These are phyloP conservation scores for Ochropacha duplaris DNA, from an alignment of 2,888 invertebrate species.

Conservation along the genomic window DNA sequence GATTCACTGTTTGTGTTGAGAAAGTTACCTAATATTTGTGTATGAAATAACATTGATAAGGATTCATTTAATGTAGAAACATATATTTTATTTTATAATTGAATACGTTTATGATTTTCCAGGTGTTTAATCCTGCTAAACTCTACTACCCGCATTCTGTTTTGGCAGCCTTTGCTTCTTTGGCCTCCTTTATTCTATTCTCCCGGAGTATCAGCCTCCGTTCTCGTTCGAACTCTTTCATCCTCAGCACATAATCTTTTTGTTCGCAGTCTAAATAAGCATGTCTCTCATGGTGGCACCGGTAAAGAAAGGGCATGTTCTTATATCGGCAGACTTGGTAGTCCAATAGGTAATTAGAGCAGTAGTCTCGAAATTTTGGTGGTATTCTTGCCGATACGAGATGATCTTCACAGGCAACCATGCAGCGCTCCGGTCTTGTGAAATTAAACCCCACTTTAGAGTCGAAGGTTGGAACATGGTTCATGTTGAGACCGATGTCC, in stretches of 20 bases:
- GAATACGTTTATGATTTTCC: no score
- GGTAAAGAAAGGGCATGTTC: slow-evolving; percentile 85
- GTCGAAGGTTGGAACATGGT: slow-evolving; percentile 85
- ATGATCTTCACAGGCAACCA: slow-evolving; percentile 87
- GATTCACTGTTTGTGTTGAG: no score
- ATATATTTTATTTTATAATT: background rate
- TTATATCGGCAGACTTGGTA: slow-evolving; percentile 87
- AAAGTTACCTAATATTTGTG: no score
- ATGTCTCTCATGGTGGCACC: slow-evolving; percentile 89
- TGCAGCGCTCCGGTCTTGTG: slow-evolving; percentile 87
- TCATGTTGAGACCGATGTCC: slow-evolving; percentile 52
- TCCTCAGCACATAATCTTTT: slow-evolving; percentile 87
- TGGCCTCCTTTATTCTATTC: slow-evolving; percentile 33
- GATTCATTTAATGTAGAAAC: no score
- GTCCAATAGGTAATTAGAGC: slow-evolving; percentile 88
- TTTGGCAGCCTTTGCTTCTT: no score
- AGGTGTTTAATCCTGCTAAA: no score
- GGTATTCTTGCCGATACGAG: slow-evolving; percentile 89
- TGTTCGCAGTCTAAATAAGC: slow-evolving; percentile 88
- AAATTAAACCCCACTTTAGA: slow-evolving; percentile 86
- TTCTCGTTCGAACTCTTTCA: slow-evolving; percentile 73
- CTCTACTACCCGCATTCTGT: no score
- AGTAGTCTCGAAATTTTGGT: slow-evolving; percentile 88
- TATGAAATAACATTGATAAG: background rate
- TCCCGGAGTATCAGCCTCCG: slow-evolving; percentile 58